Percentiles rank a stretch among this genome's conserved stretches.
phyloP scores from a whole-genome alignment of 2,797 vertebrate genomes.

The Paguma larvata region DNA sequence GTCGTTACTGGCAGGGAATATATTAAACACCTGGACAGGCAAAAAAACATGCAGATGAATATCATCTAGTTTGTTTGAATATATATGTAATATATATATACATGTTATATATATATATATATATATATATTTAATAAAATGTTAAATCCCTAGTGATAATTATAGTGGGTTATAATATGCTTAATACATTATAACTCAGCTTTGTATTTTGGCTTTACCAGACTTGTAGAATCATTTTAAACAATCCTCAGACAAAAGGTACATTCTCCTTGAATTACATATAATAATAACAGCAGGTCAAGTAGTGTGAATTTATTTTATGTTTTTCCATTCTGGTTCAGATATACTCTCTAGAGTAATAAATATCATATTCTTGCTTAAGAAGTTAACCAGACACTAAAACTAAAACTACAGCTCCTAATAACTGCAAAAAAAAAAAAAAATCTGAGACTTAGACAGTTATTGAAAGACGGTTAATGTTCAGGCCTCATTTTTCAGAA shows the following conservation, averaged over 20 bases:
- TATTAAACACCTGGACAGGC: neutral
- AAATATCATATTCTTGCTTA: neutral
- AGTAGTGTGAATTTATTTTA: neutral
- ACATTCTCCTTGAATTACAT: neutral
- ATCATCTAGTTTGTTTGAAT: neutral
- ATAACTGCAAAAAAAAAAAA: conserved; percentile 38
- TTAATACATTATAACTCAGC: neutral
- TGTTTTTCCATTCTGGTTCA: neutral
- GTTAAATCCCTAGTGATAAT: neutral
- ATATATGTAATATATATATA: neutral
- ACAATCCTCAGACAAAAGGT: neutral
- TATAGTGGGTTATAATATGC: neutral
- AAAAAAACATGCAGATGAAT: neutral
- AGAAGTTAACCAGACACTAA: neutral
- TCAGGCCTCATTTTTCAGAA: neutral
- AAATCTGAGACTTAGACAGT: neutral
- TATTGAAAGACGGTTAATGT: neutral
- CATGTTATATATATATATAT: neutral
- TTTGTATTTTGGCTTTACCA: neutral
- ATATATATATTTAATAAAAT: neutral
- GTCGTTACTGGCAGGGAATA: neutral
- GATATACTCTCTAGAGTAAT: neutral
- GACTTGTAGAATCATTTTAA: neutral
- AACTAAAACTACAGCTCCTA: neutral
- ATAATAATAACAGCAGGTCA: neutral